Evolutionary conservation across 64 coral and sea anemone genomes (phyloP).

Genomic region (Montipora sp.): DNA sequence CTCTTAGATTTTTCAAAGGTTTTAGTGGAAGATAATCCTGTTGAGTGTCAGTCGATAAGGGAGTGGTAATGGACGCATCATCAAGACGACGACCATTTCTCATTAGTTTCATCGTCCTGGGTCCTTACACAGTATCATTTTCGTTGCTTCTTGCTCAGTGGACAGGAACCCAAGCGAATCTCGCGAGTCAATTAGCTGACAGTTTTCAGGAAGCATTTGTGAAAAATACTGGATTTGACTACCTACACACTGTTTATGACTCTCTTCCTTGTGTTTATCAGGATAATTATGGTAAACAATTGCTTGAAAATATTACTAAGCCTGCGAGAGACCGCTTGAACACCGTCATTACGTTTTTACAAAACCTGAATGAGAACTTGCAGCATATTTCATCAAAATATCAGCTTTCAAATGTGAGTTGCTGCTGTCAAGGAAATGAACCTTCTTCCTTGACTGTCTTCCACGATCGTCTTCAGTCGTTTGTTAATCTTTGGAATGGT

Average conservation of each 20-base stretch:
- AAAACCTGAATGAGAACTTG: neutral
- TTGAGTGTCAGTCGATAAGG: neutral
- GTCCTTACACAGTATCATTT: neutral
- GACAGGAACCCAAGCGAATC: neutral
- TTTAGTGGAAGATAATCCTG: neutral
- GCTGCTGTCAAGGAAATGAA: neutral
- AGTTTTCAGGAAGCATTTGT: neutral
- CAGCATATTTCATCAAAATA: neutral
- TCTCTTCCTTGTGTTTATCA: constrained; percentile 11
- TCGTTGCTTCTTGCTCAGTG: neutral
- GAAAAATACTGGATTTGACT: constrained; percentile 10
- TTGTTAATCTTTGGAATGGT: neutral
- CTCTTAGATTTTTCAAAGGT: neutral
- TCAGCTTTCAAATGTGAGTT: neutral
- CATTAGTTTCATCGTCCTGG: neutral
- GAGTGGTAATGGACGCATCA: neutral
- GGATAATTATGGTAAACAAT: neutral
- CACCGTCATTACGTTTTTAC: neutral
- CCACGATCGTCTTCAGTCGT: neutral
- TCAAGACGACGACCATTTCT: neutral
- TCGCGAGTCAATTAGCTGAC: neutral
- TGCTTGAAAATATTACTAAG: constrained; percentile 20
- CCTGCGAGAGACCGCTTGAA: constrained; percentile 1
- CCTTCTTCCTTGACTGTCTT: neutral
- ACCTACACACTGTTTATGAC: neutral